Conservation (phyloP, 2,113 vertebrate species). For the Hippopotamus amphibius region DNA sequence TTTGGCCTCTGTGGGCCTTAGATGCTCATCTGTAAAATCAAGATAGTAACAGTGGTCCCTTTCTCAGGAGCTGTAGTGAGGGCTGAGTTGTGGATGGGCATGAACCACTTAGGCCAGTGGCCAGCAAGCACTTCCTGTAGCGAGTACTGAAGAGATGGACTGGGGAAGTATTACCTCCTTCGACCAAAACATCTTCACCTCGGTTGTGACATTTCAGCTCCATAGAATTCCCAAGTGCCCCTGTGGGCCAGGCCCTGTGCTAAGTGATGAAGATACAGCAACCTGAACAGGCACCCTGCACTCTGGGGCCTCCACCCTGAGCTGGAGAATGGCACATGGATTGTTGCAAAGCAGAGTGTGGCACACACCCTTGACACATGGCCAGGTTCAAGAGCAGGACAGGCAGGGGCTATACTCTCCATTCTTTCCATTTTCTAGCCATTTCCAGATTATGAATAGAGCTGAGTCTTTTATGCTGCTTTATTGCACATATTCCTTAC, state of each 20-base stretch:
- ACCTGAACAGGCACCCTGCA: neutral
- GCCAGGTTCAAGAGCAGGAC: neutral
- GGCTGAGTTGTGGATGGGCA: neutral
- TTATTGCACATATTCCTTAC: neutral
- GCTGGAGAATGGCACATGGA: neutral
- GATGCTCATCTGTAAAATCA: neutral
- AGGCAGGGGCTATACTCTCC: neutral
- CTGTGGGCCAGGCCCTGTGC: neutral
- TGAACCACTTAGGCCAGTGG: neutral
- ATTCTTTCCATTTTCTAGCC: neutral
- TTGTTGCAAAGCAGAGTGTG: neutral
- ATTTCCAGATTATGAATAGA: neutral
- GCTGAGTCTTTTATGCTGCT: neutral
- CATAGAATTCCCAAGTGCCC: neutral
- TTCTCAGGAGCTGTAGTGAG: neutral
- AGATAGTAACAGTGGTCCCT: no score
- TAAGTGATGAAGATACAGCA: neutral
- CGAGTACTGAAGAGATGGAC: neutral
- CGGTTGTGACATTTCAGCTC: neutral
- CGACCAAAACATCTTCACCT: neutral
- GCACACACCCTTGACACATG: neutral
- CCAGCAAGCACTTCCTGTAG: neutral
- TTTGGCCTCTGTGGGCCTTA: neutral
- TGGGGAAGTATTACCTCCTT: neutral
- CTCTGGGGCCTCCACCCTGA: neutral